Evolutionary conservation across 2,797 vertebrate genomes (phyloP).

Genomic region (Anguilla obscura): DNA sequence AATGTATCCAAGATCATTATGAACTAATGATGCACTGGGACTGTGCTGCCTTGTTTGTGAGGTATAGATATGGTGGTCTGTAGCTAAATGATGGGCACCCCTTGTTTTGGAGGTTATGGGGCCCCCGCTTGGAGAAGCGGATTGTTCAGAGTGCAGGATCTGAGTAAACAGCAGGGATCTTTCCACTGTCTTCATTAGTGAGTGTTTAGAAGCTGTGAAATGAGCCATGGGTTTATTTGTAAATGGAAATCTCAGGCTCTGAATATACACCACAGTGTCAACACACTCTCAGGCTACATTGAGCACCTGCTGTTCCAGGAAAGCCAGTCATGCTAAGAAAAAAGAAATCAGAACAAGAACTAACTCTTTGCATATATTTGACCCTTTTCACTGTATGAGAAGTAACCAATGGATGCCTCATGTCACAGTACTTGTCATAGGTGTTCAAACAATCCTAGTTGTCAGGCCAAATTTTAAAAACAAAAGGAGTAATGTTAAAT

Average conservation of each 20-base stretch:
- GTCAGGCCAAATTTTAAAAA: background rate
- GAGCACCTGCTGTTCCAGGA: slow-evolving; percentile 37
- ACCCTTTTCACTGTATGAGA: background rate
- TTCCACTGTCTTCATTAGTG: slow-evolving; percentile 32
- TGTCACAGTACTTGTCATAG: background rate
- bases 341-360: background rate
- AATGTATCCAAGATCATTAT: background rate
- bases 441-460: background rate
- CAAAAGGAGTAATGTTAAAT: background rate
- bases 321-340: background rate
- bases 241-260: slow-evolving; percentile 42
- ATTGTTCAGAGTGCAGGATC: background rate
- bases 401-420: background rate
- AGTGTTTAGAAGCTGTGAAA: slow-evolving; percentile 41
- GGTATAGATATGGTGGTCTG: background rate
- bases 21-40: background rate
- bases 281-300: slow-evolving; percentile 53
- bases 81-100: background rate
- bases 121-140: too few species aligned
- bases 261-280: slow-evolving; percentile 41
- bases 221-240: slow-evolving; percentile 47
- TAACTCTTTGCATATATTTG: background rate
- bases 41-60: background rate
- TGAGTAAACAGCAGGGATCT: slow-evolving; percentile 8
- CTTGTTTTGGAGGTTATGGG: slow-evolving; percentile 6